A percentile compares a stretch with the other conserved stretches of the same genome.
These are phyloP conservation scores for Panagrolaimus sp. DNA, from an alignment of 1,140 invertebrate species.

Conservation along the genomic window DNA sequence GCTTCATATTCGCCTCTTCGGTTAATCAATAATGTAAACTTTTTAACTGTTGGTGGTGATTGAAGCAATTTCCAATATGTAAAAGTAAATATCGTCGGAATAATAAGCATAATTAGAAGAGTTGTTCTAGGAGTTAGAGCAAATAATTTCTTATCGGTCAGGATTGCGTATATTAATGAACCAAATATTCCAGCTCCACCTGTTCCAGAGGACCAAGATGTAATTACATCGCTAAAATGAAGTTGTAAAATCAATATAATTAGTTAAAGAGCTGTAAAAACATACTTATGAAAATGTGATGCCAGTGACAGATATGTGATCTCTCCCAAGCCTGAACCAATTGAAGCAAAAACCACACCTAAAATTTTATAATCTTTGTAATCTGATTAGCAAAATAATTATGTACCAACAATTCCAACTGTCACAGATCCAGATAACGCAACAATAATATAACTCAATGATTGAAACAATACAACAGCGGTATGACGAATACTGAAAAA, in stretches of 20 bases:
- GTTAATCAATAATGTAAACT: not conserved
- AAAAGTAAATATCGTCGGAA: conserved; percentile 33
- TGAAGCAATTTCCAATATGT: conserved; percentile 1
- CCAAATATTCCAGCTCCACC: conserved; percentile 29
- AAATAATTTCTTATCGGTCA: conserved; percentile 42
- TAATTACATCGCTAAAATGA: conserved; percentile 37
- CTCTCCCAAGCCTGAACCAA: conserved; percentile 35
- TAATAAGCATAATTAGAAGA: conserved; percentile 40
- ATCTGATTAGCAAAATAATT: no score
- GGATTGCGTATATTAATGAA: conserved; percentile 35
- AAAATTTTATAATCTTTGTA: no score
- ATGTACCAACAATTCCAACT: not conserved
- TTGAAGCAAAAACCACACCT: conserved; percentile 36
- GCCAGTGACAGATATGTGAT: conserved; percentile 28
- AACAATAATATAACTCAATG: conserved; percentile 3
- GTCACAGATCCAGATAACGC: not conserved
- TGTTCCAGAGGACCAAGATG: conserved; percentile 47
- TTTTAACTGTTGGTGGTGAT: not conserved
- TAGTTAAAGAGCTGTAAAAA: conserved; percentile 4
- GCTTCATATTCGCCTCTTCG: not conserved
- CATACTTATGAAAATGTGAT: conserved; percentile 31
- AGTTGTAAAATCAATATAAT: not conserved
- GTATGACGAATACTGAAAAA: not conserved
- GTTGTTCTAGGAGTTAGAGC: conserved; percentile 29
- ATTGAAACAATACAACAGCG: not conserved